Conservation (phyloP, 2,888 invertebrate genomes). For the Eilema caniola region DNA sequence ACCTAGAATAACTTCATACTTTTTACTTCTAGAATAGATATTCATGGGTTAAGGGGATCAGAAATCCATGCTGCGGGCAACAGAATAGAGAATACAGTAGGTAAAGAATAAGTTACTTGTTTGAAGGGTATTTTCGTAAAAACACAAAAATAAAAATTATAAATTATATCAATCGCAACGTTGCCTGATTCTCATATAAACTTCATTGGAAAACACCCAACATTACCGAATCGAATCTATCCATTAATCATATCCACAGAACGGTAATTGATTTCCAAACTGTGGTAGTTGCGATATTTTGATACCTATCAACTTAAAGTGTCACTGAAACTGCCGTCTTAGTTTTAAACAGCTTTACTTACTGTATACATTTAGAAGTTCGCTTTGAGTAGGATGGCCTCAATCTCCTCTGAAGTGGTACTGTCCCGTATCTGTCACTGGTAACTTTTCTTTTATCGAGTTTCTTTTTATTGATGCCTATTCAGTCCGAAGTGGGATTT, state of each 20-base stretch:
- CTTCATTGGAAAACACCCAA: conserved; percentile 28
- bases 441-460: conserved; percentile 65
- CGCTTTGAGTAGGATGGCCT: conserved; percentile 55
- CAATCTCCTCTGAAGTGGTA: conserved; percentile 52
- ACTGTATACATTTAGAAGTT: conserved; percentile 51
- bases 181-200: no score
- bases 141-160: no score
- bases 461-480: conserved; percentile 55
- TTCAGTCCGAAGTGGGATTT: conserved; percentile 38
- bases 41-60: no score
- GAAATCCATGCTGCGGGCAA: no score
- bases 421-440: conserved; percentile 49
- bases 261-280: conserved; percentile 51
- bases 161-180: no score
- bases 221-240: conserved; percentile 24
- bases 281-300: conserved; percentile 32
- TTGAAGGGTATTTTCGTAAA: no score
- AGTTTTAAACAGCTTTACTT: conserved; percentile 57
- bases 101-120: no score
- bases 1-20: no score
- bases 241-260: conserved; percentile 48
- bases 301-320: conserved; percentile 56
- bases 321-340: conserved; percentile 45
- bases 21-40: no score
- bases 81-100: no score